Evolutionary conservation across 2,888 invertebrate genomes (phyloP), one percentile per base, ranked within the genome.

Genomic region (Petrolisthes manimaculis): DNA sequence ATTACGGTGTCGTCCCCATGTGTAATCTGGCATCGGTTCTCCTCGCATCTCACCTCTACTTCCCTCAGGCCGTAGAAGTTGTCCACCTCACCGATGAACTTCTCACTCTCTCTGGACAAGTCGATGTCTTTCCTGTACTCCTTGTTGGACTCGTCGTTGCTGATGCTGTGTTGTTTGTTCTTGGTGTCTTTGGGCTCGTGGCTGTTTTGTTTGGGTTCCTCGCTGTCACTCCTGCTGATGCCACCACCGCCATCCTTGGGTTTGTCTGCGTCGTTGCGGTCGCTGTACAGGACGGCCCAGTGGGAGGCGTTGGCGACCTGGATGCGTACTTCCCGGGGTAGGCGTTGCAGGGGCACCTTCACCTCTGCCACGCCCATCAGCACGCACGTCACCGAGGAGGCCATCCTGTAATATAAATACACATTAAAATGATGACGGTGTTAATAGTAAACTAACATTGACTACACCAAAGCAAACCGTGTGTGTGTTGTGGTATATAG

Each of bases 331-430:
- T 90, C 87, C 53, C 82, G 81, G 6, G 89, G 88, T 12, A 90
- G 86, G 56, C 88, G 84, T 61, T 86, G 78, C 5, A 88, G 55
- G 1, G 90, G 90, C 14, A 84, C 79, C 54, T 88, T 88, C 18
- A 90, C 88, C 71, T 88, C 90, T 8, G 90, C 90, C 86, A 90
- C 86, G 14, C 88, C 90, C 81, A 90, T n/a, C 55, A 90, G 74
- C 51, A 88, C 86, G 12, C 88, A 61, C 51, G 77, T 51, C 54
- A 86, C 86, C 4, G 61, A 24, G 37, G 69, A 53, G 37, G 37
- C 37, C 88, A 90, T 55, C 37, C 24, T 74, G 75, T n/a, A 18
- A 2, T 1, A 37, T 37, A 37, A 37, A 37, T 2, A 37, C 37
- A 37, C 37, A 37, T 37, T 1, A 37, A 37, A 37, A 37, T 37